phyloP scores from a whole-genome alignment of 1,140 invertebrate species.

The Lanistes nyassanus region DNA sequence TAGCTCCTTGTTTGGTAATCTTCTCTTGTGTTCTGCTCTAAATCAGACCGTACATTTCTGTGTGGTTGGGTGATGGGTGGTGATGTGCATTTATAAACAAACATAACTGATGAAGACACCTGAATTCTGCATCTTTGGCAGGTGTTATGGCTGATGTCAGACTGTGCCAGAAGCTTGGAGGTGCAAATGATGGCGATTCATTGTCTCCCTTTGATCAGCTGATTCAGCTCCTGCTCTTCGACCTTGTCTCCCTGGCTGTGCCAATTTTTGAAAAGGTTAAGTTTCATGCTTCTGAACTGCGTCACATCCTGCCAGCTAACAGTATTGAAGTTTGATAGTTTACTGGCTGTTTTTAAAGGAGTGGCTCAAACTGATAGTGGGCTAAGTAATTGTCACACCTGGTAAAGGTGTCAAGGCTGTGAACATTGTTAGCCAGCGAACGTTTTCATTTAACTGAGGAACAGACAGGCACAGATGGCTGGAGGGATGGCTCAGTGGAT shows the following conservation, averaged over 20 bases:
- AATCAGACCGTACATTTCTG: neutral
- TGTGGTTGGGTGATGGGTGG: neutral
- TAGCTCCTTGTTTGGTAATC: neutral
- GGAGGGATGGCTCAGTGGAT: too few species aligned
- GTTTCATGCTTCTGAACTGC: too few species aligned
- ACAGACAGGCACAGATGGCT: too few species aligned
- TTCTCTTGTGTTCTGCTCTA: neutral
- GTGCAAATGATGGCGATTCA: constrained; percentile 17
- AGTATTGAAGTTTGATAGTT: too few species aligned
- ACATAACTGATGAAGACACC: neutral
- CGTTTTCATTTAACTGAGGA: too few species aligned
- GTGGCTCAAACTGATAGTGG: too few species aligned
- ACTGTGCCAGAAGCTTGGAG: neutral
- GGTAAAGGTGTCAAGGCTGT: too few species aligned
- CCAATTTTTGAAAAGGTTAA: constrained; percentile 33
- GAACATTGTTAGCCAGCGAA: too few species aligned
- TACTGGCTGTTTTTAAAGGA: too few species aligned
- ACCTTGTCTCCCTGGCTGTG: constrained; percentile 28
- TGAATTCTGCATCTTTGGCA: neutral
- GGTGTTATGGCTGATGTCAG: neutral
- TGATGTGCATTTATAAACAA: neutral
- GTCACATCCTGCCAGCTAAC: too few species aligned
- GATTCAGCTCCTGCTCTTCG: constrained; percentile 25
- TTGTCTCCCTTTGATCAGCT: constrained; percentile 30
- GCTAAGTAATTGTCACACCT: too few species aligned